A percentile compares a stretch with the other conserved stretches of the same genome.
These are phyloP conservation scores for Corticium candelabrum DNA, from an alignment of 37 sponge, comb jelly and placozoan genomes.

Conservation along the genomic window DNA sequence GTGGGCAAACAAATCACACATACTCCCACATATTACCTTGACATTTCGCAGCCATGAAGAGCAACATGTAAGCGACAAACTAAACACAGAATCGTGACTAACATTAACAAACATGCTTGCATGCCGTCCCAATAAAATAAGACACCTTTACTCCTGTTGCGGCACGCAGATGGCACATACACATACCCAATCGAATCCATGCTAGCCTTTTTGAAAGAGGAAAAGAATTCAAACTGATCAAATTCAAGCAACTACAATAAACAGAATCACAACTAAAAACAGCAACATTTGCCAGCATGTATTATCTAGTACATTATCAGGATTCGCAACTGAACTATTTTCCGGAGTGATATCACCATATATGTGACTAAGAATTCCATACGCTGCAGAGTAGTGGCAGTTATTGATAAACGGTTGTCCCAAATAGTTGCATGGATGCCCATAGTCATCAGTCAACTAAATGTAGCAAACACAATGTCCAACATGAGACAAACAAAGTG, in stretches of 20 bases:
- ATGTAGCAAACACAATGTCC: neutral
- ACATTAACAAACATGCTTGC: neutral
- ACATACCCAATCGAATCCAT: slow-evolving; percentile 69
- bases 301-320: no score
- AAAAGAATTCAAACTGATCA: slow-evolving; percentile 64
- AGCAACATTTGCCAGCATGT: no score
- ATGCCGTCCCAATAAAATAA: no score
- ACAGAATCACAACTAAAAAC: no score
- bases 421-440: slow-evolving; percentile 27
- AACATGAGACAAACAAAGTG: no score
- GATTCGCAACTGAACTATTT: no score
- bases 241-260: no score
- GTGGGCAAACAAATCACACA: no score
- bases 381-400: slow-evolving; percentile 51
- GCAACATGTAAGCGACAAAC: slow-evolving; percentile 61
- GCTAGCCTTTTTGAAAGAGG: slow-evolving; percentile 2
- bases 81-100: neutral
- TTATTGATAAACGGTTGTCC: slow-evolving; percentile 61
- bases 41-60: slow-evolving; percentile 81
- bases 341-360: slow-evolving; percentile 60
- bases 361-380: slow-evolving; percentile 44
- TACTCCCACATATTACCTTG: neutral
- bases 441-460: slow-evolving; percentile 53
- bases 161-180: slow-evolving; percentile 68
- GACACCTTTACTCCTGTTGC: slow-evolving; percentile 8